These are phyloP conservation scores for Procapra przewalskii DNA, from an alignment of 2,113 vertebrate genomes.

Conservation along the genomic window DNA sequence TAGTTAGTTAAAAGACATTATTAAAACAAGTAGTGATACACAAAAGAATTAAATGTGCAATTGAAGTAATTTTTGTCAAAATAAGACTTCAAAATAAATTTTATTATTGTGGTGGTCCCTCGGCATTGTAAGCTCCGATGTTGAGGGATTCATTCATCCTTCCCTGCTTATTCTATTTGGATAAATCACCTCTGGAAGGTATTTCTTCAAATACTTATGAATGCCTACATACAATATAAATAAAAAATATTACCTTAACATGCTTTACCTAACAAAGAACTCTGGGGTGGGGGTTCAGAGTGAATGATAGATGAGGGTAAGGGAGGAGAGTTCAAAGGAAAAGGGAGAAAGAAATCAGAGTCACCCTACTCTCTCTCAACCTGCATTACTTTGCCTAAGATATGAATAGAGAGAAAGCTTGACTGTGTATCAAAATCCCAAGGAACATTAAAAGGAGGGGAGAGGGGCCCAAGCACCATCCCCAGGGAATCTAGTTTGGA, in stretches of 20 bases:
- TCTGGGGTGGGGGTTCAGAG: background rate
- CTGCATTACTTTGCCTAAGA: background rate
- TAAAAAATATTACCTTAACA: background rate
- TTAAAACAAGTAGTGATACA: conserved; percentile 21
- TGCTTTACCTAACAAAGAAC: background rate
- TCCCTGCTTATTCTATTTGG: background rate
- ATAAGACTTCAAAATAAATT: background rate
- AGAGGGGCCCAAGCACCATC: background rate
- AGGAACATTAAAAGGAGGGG: background rate
- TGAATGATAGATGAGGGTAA: background rate
- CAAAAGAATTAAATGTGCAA: background rate
- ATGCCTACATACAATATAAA: background rate
- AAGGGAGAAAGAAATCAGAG: background rate
- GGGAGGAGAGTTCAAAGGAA: background rate
- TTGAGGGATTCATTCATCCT: background rate
- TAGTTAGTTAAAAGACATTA: background rate
- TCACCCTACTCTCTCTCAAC: background rate
- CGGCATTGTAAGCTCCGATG: background rate
- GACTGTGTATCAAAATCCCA: background rate
- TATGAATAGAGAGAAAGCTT: background rate
- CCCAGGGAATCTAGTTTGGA: background rate
- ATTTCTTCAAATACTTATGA: background rate
- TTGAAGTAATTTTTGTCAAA: conserved; percentile 4
- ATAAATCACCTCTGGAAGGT: background rate
- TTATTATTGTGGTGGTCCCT: background rate